phyloP scores from a whole-genome alignment of 2,113 vertebrate species.

The Paracanthobrama guichenoti region DNA sequence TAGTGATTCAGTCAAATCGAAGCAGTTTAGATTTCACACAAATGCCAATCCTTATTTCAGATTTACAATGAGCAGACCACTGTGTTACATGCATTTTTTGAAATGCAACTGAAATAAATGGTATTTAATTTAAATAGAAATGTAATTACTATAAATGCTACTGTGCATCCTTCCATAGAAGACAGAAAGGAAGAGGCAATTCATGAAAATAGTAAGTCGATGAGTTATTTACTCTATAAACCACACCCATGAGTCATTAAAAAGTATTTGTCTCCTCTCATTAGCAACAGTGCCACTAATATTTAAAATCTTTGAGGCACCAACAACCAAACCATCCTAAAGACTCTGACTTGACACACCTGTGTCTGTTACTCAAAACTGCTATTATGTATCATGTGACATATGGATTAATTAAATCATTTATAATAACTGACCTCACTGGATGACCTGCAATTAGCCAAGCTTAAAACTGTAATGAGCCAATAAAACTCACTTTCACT shows the following conservation, averaged over 20 bases:
- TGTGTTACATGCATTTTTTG: neutral
- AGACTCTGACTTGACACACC: neutral
- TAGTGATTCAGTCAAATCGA: neutral
- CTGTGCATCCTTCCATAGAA: neutral
- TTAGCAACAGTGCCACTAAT: constrained; percentile 11
- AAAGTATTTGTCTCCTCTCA: neutral
- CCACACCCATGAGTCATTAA: constrained; percentile 18
- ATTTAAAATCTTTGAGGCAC: neutral
- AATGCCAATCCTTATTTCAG: neutral
- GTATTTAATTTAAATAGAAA: neutral
- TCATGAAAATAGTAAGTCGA: neutral
- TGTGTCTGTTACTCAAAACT: neutral
- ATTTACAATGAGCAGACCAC: neutral
- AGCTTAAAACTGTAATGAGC: neutral
- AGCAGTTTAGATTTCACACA: neutral
- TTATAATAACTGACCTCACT: neutral
- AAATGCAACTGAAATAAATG: neutral
- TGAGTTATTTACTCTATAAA: neutral
- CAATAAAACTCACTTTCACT: neutral
- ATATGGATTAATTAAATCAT: neutral
- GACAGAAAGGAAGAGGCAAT: neutral
- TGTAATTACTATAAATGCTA: neutral
- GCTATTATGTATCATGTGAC: neutral
- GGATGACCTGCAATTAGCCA: neutral
- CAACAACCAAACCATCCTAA: neutral